Percentiles rank a stretch among this genome's conserved stretches.
Evolutionary conservation across 2,888 invertebrate species (phyloP).

Genomic region (Amiota minor): DNA sequence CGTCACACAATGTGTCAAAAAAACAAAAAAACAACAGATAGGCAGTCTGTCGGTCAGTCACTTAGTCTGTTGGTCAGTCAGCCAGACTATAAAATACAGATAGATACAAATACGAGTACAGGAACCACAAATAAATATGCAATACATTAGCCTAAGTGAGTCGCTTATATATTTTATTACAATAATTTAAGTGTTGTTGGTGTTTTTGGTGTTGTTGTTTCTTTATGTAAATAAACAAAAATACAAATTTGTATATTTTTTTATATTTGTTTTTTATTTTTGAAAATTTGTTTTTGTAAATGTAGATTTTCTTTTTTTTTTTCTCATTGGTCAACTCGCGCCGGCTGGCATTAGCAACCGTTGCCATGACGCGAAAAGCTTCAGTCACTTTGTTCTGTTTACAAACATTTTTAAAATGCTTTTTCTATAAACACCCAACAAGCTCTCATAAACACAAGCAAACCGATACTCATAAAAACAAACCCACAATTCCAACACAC

Average conservation of each 20-base stretch:
- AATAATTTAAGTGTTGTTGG: no score
- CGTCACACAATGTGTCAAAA: slow-evolving; percentile 33
- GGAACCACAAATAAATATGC: no score
- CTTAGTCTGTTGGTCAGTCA: neutral
- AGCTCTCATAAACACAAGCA: neutral
- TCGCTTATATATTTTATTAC: no score
- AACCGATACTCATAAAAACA: neutral
- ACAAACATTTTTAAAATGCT: slow-evolving; percentile 16
- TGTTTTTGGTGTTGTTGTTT: no score
- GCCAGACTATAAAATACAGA: neutral
- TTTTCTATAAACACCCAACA: slow-evolving; percentile 11
- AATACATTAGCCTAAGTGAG: no score
- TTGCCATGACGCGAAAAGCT: slow-evolving; percentile 28
- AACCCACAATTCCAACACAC: neutral
- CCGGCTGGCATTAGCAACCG: neutral
- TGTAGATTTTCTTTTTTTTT: neutral
- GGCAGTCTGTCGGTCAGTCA: neutral
- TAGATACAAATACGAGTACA: neutral
- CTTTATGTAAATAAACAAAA: no score
- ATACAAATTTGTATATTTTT: neutral
- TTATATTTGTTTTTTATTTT: neutral
- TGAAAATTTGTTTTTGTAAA: neutral
- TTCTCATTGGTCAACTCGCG: no score
- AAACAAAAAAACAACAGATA: slow-evolving; percentile 9
- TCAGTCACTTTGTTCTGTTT: slow-evolving; percentile 5